Evolutionary conservation across 2,797 vertebrate species (phyloP).

Genomic region (Schizothorax lantsangensis): DNA sequence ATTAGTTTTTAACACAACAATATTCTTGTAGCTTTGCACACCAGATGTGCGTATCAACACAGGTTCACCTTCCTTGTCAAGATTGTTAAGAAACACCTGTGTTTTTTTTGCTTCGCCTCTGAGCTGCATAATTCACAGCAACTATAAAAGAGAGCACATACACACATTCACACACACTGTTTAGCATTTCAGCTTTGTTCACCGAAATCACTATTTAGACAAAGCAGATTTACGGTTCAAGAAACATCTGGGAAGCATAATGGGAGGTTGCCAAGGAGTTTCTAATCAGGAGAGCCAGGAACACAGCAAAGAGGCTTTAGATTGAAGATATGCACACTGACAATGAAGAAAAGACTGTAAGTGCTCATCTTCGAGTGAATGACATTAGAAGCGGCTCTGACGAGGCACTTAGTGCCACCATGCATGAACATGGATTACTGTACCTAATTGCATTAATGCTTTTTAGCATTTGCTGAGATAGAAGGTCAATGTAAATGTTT

Average conservation of each 20-base stretch:
- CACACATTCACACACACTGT: neutral
- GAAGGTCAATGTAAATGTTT: constrained; percentile 15
- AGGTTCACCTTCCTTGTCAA: constrained; percentile 15
- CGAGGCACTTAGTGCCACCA: constrained; percentile 29
- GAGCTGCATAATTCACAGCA: constrained; percentile 1
- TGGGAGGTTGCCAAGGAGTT: constrained; percentile 53
- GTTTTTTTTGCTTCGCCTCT: constrained; percentile 45
- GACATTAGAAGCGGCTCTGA: constrained; percentile 9
- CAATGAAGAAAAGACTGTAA: constrained; percentile 9
- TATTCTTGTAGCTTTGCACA: neutral
- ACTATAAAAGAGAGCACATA: neutral
- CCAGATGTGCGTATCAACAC: neutral
- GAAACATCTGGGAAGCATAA: constrained; percentile 73
- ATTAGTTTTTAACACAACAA: neutral
- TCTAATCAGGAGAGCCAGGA: constrained; percentile 55
- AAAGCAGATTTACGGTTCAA: constrained; percentile 71
- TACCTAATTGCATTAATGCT: constrained; percentile 42
- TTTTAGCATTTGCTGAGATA: neutral
- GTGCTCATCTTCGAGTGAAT: constrained; percentile 17
- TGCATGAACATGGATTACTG: constrained; percentile 25
- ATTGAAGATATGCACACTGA: constrained; percentile 23
- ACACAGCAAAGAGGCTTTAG: constrained; percentile 43
- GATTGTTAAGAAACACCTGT: constrained; percentile 66
- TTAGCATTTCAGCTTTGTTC: constrained; percentile 22
- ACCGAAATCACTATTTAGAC: constrained; percentile 62